Evolutionary conservation across 2,888 invertebrate species (phyloP), one percentile per base, ranked within the genome.

Genomic region (Eulithis testata): DNA sequence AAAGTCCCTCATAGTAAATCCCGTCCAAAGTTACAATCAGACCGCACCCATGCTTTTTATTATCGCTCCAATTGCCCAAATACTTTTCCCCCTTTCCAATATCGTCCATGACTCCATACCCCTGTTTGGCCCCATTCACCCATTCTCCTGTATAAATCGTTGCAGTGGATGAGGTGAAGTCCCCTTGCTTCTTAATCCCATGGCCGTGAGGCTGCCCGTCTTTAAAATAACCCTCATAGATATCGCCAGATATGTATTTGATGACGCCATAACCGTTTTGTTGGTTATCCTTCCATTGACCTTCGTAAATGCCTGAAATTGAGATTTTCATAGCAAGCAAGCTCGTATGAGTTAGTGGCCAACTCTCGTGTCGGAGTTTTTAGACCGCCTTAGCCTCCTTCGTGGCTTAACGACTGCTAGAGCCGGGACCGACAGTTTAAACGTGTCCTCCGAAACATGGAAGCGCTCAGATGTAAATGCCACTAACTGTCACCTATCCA

Each of bases 111-210:
- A 98, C 97, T 0, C 98, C 98, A 77, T 98, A 98, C 0, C 98
- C 98, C 73, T 96, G 95, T 74, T 95, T 96, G 2, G 94, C 94
- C 21, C 98, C 97, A 58, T 93, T 93, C 11, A 94, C 93, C 96
- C 98, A 98, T 79, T 98, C 97, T 0, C 98, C 98, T n/a, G 98
- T 96, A 82, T 98, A 98, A 70, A 97, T 95, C 0, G 96, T 96
- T 0, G 96, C 96, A 1, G 95, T 94, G 1, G 95, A 95, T 0
- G 96, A 94, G 63, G 96, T 96, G 79, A 96, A 96, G 71, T 96
- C 96, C 0, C 97, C 97, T 79, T 96, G 96, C 67, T 95, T 96
- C 69, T 96, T 94, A 62, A 96, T 95, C 0, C 98, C 98, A 80
- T 98, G 97, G 0, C 98, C 98, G 78, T 97, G 96, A 1, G 96